Evolutionary conservation across 2,797 vertebrate species (phyloP).

Genomic region (Picus viridis): DNA sequence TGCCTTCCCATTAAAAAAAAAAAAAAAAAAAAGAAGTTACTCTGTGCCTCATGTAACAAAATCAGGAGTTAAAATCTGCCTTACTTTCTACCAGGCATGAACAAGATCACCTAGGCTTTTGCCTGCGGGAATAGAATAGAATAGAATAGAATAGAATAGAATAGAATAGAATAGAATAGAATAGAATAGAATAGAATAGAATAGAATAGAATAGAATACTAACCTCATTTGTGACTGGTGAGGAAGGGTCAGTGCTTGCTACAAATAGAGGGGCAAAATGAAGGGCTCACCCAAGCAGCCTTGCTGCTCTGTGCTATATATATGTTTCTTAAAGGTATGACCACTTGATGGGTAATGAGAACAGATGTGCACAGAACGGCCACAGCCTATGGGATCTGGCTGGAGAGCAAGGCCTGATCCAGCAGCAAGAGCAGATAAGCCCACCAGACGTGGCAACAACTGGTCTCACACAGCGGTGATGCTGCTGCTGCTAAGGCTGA

Average conservation of each 20-base stretch:
- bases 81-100: constrained; percentile 2
- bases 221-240: neutral
- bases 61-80: neutral
- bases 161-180: no score
- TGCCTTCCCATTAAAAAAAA: neutral
- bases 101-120: neutral
- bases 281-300: neutral
- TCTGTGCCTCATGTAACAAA: neutral
- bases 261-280: neutral
- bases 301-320: neutral
- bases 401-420: neutral
- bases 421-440: neutral
- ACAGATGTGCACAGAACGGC: rapidly evolving
- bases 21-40: neutral
- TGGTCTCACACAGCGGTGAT: neutral
- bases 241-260: neutral
- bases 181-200: no score
- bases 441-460: neutral
- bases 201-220: no score
- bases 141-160: no score
- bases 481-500: neutral
- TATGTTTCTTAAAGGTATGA: neutral
- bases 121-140: constrained; percentile 38
- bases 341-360: neutral
- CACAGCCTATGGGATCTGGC: rapidly evolving